A percentile compares a stretch with the other conserved stretches of the same genome.
These are phyloP conservation scores for Rhagonycha lutea DNA, from an alignment of 2,888 invertebrate species.

Conservation along the genomic window DNA sequence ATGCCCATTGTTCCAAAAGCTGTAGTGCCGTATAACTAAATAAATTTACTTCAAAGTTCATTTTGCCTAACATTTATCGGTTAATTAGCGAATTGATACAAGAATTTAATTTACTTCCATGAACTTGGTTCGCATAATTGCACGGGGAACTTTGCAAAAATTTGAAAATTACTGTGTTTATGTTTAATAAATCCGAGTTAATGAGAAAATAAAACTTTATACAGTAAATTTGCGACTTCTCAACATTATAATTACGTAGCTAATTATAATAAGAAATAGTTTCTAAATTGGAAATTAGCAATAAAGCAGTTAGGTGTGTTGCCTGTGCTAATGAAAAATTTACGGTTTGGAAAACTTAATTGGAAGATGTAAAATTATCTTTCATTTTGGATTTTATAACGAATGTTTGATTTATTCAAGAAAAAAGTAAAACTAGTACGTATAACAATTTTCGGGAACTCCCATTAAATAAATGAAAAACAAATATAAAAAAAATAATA, in stretches of 20 bases:
- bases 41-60: neutral
- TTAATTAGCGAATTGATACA: too few species aligned
- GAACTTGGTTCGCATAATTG: too few species aligned
- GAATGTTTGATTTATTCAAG: neutral
- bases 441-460: neutral
- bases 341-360: too few species aligned
- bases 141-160: too few species aligned
- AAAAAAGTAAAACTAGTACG: neutral
- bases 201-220: neutral
- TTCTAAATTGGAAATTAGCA: neutral
- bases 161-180: too few species aligned
- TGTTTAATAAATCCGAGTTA: neutral
- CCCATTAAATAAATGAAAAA: neutral
- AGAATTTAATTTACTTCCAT: too few species aligned
- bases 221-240: neutral
- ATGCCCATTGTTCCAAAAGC: neutral
- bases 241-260: neutral
- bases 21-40: neutral
- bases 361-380: too few species aligned
- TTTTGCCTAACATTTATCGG: too few species aligned
- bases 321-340: too few species aligned
- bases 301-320: too few species aligned
- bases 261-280: neutral
- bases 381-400: too few species aligned
- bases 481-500: neutral